A percentile compares a stretch with the other conserved stretches of the same genome.
Conservation (phyloP, 2,797 vertebrate genomes). For the Sebastes itinus region DNA sequence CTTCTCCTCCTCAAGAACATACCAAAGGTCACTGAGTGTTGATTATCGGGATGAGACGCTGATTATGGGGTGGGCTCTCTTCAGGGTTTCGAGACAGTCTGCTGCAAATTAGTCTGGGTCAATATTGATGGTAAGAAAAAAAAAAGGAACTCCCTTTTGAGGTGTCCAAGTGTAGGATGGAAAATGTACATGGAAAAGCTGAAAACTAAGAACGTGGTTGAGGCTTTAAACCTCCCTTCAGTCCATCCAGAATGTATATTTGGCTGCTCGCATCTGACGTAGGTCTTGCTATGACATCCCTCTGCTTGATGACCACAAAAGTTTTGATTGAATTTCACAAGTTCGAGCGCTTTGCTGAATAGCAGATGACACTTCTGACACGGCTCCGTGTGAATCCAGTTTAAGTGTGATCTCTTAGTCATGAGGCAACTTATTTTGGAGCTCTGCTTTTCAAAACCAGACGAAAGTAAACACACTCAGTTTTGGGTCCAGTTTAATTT, state of each 20-base stretch:
- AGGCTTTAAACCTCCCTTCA: accelerated
- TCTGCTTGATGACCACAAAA: neutral
- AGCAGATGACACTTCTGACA: slow-evolving; percentile 4
- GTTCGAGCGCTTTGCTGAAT: neutral
- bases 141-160: neutral
- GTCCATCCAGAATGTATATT: neutral
- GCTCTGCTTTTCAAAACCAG: neutral
- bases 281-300: neutral
- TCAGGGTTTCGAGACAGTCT: neutral
- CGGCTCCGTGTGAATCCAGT: neutral
- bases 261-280: neutral
- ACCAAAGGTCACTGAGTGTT: slow-evolving; percentile 19
- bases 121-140: neutral
- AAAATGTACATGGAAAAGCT: neutral
- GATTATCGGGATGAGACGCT: slow-evolving; percentile 32
- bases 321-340: slow-evolving; percentile 21
- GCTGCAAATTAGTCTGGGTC: slow-evolving; percentile 17
- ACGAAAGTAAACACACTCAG: neutral
- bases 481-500: neutral
- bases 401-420: neutral
- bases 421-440: neutral
- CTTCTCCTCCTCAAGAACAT: neutral
- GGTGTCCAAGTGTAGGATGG: neutral
- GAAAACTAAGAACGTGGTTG: too few species aligned
- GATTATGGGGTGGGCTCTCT: slow-evolving; percentile 29